phyloP scores from a whole-genome alignment of 2,113 vertebrate genomes.

The Phrynosoma blainvillii region DNA sequence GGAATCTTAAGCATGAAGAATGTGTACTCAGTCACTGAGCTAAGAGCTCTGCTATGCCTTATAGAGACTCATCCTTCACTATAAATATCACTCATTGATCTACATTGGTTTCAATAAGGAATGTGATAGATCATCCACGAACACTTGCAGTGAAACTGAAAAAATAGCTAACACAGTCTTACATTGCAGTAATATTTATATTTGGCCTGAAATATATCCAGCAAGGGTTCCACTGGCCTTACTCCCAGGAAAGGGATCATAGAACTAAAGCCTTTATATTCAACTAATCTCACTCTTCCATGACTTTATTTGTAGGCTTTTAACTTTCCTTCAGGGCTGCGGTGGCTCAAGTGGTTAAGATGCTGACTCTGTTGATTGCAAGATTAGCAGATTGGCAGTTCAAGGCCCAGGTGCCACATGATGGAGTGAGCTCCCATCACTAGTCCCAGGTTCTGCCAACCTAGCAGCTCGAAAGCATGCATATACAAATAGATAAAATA shows the following conservation, averaged over 20 bases:
- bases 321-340: conserved; percentile 37
- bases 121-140: background rate
- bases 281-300: conserved; percentile 12
- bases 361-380: no score
- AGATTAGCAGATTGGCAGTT: no score
- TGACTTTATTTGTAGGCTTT: conserved; percentile 9
- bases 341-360: no score
- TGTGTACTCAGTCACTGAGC: background rate
- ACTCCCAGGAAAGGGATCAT: background rate
- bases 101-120: background rate
- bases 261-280: conserved; percentile 5
- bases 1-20: background rate
- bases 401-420: no score
- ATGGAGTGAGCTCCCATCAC: no score
- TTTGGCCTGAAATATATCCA: background rate
- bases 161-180: background rate
- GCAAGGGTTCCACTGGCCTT: background rate
- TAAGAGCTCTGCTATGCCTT: background rate
- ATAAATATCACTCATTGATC: background rate
- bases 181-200: background rate
- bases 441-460: no score
- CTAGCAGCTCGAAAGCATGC: no score
- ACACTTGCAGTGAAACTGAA: background rate
- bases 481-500: no score
- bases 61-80: background rate